These are phyloP conservation scores for Pachliopta kotzebuea DNA, from an alignment of 2,888 invertebrate species.

Conservation along the genomic window DNA sequence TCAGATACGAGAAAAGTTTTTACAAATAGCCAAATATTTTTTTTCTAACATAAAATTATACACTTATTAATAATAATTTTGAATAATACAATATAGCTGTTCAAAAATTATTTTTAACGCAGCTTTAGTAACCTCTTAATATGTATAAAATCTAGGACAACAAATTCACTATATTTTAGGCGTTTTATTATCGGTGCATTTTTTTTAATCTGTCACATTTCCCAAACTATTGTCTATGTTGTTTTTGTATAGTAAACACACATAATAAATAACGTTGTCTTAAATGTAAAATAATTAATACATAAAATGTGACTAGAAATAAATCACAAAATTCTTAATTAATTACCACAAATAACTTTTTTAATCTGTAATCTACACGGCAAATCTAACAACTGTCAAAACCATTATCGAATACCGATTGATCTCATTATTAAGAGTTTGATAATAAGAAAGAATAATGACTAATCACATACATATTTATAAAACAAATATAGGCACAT, in stretches of 20 bases:
- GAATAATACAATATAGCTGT: conserved; percentile 11
- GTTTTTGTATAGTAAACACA: conserved; percentile 20
- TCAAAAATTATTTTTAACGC: conserved; percentile 11
- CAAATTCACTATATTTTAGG: conserved; percentile 22
- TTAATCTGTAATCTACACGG: conserved; percentile 13
- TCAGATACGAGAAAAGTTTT: too few species aligned
- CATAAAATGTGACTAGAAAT: conserved; percentile 29
- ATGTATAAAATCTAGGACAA: conserved; percentile 27
- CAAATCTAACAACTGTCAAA: conserved; percentile 24
- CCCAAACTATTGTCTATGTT: conserved; percentile 15
- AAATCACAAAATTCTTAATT: conserved; percentile 22
- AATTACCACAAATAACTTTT: conserved; percentile 13
- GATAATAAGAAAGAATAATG: too few species aligned
- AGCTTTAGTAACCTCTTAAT: conserved; percentile 15
- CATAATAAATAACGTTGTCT: conserved; percentile 6
- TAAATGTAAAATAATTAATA: conserved; percentile 25
- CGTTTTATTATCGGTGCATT: conserved; percentile 10
- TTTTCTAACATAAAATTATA: conserved; percentile 4
- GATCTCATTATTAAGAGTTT: background rate
- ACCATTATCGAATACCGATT: conserved; percentile 10
- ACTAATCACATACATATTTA: background rate
- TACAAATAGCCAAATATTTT: conserved; percentile 7
- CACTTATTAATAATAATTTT: conserved; percentile 2
- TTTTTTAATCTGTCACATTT: conserved; percentile 2
- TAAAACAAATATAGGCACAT: conserved; percentile 15